Conservation (phyloP, 2,888 invertebrate species). For the Acanthosepion lycidas region DNA sequence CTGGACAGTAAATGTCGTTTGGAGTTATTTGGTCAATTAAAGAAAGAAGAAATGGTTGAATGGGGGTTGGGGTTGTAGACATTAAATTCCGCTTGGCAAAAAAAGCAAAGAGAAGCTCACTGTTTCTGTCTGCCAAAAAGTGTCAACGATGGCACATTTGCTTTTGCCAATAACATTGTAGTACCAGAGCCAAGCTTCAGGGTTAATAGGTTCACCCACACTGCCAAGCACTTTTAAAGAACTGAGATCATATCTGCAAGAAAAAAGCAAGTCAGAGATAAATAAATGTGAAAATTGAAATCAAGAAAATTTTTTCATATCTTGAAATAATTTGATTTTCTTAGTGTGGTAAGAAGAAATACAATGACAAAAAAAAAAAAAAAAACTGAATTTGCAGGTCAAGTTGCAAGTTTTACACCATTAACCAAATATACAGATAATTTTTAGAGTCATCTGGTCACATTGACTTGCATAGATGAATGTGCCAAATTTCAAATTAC, state of each 20-base stretch:
- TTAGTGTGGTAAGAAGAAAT: no score
- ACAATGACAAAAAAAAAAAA: no score
- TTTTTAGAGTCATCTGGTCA: no score
- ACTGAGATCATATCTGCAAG: conserved; percentile 80
- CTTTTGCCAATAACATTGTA: conserved; percentile 78
- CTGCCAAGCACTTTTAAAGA: conserved; percentile 89
- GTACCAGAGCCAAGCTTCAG: conserved; percentile 98
- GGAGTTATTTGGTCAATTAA: not conserved
- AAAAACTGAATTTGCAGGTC: no score
- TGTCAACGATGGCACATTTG: conserved; percentile 90
- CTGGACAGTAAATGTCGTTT: not conserved
- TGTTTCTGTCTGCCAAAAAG: conserved; percentile 99
- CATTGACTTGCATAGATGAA: no score
- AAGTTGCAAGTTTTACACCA: no score
- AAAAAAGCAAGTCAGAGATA: not conserved
- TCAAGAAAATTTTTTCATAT: not conserved
- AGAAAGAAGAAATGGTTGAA: not conserved
- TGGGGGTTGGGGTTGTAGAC: not conserved
- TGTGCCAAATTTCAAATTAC: no score
- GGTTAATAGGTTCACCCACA: conserved; percentile 99
- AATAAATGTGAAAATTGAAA: not conserved
- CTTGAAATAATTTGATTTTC: no score
- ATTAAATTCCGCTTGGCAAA: conserved; percentile 77
- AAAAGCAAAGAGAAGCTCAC: conserved; percentile 62
- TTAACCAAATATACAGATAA: no score